These are phyloP conservation scores for Hydrolagus affinis DNA, from an alignment of 2,113 vertebrate species.

Conservation along the genomic window DNA sequence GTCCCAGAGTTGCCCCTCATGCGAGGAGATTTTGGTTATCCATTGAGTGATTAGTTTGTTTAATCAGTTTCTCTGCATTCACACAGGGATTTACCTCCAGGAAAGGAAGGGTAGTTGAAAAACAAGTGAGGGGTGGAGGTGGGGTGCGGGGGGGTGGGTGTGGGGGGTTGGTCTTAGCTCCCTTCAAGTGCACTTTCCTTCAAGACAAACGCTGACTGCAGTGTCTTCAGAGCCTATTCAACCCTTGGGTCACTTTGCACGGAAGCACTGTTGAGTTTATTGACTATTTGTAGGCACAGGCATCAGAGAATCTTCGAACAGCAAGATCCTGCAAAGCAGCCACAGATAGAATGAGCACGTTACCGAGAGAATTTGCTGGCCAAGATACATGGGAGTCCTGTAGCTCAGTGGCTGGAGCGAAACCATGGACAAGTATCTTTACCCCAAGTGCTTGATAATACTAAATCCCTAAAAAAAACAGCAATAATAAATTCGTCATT, in stretches of 20 bases:
- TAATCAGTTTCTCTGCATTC: background rate
- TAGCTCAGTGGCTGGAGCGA: too few relatives aligned
- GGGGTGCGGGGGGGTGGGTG: too few relatives aligned
- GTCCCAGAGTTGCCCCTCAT: background rate
- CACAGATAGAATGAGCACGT: too few relatives aligned
- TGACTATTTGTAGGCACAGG: too few relatives aligned
- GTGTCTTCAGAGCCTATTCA: background rate
- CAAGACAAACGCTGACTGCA: background rate
- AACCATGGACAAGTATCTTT: too few relatives aligned
- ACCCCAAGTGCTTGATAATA: too few relatives aligned
- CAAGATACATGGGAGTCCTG: too few relatives aligned
- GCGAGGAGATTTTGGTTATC: background rate
- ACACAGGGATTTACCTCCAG: background rate
- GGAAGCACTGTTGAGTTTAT: background rate
- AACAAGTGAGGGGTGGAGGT: background rate
- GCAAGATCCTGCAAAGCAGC: too few relatives aligned
- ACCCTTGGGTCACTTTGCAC: background rate
- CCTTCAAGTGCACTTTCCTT: background rate
- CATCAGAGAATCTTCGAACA: too few relatives aligned
- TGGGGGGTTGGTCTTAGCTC: background rate
- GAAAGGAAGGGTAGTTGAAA: background rate
- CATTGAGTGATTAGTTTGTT: background rate
- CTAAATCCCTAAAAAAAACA: too few relatives aligned
- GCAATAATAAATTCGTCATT: too few relatives aligned
- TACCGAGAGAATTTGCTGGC: too few relatives aligned